Base-by-base conservation (phyloP, 1,140 invertebrate genomes). In the Mya arenaria region DNA sequence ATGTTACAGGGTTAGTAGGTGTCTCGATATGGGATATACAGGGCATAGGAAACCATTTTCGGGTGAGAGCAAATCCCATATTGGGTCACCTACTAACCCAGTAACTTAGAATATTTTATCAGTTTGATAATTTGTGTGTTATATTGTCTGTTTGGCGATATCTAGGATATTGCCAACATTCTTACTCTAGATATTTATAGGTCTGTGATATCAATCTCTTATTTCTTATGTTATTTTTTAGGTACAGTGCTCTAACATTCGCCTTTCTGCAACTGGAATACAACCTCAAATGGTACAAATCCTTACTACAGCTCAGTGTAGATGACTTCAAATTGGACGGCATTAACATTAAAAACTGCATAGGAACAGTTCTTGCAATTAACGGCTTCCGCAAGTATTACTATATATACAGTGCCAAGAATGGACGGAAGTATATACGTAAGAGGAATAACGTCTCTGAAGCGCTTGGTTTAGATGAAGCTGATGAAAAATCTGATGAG, bases 341-440 rank as follows among this genome's bases (percentile, higher is more conserved):
- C 84, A 98, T 99, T 44, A 99, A 99, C 94, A 97, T 97, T 3
- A 95, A 97, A 87, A 99, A 99, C 94, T 99, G 98, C 93, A 96
- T 99, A 39, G 99, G 99, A 6, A 99, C 99, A 28, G 98, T 99
- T 37, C 93, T 99, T 28, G 97, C 98, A 1, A 93, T 99, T 41
- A 99, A 99, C 93, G 98, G 98, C 4, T 97, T 98, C 92, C 94
- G 98, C 63, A 98, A 98, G 93, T 99, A 99, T 93, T 99, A 99
- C 93, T 99, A 97, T 91, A 98, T 99, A 94, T 99, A 99, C 93
- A 98, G 99, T 93, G 97, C 98, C 41, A 98, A 98, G 92, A 83
- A 83, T n/a, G 86, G 85, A 3, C 69, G 87, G 39, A 82, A 77
- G 62, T 86, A 79, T 71, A 78, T 88, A 19, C 65, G 81, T 4